Conservation (phyloP, 2,888 invertebrate species). For the Diloba caeruleocephala region DNA sequence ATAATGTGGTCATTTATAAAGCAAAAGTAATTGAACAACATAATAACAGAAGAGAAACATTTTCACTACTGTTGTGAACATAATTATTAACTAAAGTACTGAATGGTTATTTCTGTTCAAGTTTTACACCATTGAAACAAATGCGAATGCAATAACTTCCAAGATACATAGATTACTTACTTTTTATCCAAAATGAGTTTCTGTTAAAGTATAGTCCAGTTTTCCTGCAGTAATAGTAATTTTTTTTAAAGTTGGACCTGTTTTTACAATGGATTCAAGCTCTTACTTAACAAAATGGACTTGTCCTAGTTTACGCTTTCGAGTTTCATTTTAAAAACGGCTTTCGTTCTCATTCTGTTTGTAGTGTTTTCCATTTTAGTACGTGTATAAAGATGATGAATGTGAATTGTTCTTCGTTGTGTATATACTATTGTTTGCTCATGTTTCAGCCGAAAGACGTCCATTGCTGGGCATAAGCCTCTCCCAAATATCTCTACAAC, state of each 20-base stretch:
- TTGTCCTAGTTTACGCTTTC: constrained; percentile 67
- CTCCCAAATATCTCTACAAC: too few relatives aligned
- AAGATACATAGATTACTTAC: background rate
- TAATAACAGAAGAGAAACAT: too few relatives aligned
- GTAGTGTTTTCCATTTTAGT: constrained; percentile 45
- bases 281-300: constrained; percentile 69
- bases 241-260: constrained; percentile 30
- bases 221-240: constrained; percentile 28
- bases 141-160: too few relatives aligned
- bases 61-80: too few relatives aligned
- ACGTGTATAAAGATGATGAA: constrained; percentile 16
- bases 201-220: constrained; percentile 27
- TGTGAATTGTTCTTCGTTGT: constrained; percentile 14
- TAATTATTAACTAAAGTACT: too few relatives aligned
- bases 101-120: too few relatives aligned
- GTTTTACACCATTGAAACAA: too few relatives aligned
- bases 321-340: constrained; percentile 56
- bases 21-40: too few relatives aligned
- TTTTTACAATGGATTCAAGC: constrained; percentile 62
- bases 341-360: constrained; percentile 61
- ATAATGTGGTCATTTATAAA: too few relatives aligned
- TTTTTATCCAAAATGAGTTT: constrained; percentile 37
- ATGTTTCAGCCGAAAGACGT: too few relatives aligned
- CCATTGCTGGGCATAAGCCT: too few relatives aligned
- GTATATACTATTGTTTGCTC: background rate